A percentile compares a stretch with the other conserved stretches of the same genome.
These are phyloP conservation scores for Dendrophyllia cribrosa DNA, from an alignment of 64 coral and sea anemone species.

Conservation along the genomic window DNA sequence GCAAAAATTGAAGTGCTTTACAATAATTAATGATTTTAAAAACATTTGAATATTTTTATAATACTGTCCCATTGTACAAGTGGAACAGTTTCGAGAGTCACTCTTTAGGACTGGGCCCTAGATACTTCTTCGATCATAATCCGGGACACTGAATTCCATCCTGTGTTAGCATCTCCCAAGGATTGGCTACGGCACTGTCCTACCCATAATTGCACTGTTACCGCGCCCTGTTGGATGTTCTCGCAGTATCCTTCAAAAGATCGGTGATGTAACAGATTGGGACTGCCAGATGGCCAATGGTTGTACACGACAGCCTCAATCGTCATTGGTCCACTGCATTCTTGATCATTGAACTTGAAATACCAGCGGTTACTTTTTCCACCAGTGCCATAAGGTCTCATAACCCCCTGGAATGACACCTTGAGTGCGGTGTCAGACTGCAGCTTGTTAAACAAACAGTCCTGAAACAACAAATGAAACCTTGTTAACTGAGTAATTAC, in stretches of 20 bases:
- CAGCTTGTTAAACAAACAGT: conserved; percentile 14
- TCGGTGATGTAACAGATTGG: neutral
- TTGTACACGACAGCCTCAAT: conserved; percentile 36
- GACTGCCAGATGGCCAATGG: neutral
- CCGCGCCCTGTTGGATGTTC: neutral
- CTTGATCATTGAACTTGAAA: conserved; percentile 54
- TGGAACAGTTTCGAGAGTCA: neutral
- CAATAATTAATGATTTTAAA: too few species aligned
- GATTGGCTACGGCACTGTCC: conserved; percentile 5
- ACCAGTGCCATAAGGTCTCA: conserved; percentile 7
- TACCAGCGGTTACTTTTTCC: conserved; percentile 54
- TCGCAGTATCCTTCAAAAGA: conserved; percentile 50
- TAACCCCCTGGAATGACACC: conserved; percentile 16
- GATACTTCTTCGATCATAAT: neutral
- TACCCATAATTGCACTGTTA: conserved; percentile 57
- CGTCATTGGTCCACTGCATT: conserved; percentile 38
- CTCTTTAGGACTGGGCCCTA: neutral
- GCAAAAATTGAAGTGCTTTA: too few species aligned
- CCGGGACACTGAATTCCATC: neutral
- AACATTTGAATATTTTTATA: too few species aligned
- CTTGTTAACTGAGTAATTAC: too few species aligned
- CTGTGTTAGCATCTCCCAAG: neutral
- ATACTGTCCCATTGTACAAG: too few species aligned
- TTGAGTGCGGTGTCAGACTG: conserved; percentile 16
- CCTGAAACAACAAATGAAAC: neutral